Conservation (phyloP, 1,140 invertebrate genomes). For the Drosophila kepulauana region DNA sequence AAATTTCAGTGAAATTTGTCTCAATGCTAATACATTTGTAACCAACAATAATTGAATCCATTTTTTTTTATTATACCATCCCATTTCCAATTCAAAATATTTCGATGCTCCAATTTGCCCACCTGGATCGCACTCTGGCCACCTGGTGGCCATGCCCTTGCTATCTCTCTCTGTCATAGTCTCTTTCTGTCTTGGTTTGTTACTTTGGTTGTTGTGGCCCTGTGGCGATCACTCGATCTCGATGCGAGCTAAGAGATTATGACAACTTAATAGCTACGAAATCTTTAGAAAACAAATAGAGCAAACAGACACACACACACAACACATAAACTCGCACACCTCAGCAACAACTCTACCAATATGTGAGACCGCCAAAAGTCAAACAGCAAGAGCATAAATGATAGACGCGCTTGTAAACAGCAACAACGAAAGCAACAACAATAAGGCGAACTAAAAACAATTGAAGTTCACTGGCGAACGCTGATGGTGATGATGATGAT, state of each 20-base stretch:
- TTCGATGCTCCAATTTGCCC: constrained; percentile 46
- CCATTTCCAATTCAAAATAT: neutral
- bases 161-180: neutral
- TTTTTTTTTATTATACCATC: neutral
- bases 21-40: too few relatives aligned
- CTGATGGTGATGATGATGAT: constrained; percentile 27
- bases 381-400: constrained; percentile 58
- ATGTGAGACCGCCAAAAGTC: constrained; percentile 61
- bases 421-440: constrained; percentile 30
- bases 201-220: constrained; percentile 21
- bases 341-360: constrained; percentile 38
- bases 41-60: too few relatives aligned
- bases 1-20: too few relatives aligned
- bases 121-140: constrained; percentile 42
- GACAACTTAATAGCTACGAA: constrained; percentile 80
- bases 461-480: constrained; percentile 72
- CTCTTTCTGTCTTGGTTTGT: neutral
- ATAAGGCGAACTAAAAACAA: constrained; percentile 59
- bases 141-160: constrained; percentile 46
- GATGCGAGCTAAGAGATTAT: constrained; percentile 62
- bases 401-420: constrained; percentile 74
- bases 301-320: constrained; percentile 48
- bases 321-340: too few relatives aligned
- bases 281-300: constrained; percentile 73
- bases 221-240: constrained; percentile 56